These are phyloP conservation scores for Xyliphius kryptos DNA, from an alignment of 2,113 vertebrate genomes.

Conservation along the genomic window DNA sequence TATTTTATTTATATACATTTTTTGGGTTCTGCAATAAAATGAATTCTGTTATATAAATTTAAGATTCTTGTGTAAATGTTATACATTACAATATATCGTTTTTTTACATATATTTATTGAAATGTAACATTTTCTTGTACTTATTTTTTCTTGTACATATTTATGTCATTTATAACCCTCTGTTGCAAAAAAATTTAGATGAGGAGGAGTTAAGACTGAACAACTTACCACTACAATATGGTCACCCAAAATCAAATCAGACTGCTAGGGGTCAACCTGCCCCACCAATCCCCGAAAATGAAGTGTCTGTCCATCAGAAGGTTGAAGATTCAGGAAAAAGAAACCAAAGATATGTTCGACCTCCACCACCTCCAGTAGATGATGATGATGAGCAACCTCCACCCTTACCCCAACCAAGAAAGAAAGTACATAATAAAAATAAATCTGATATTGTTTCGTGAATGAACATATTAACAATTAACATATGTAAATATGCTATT, in stretches of 20 bases:
- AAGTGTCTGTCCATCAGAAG: not conserved
- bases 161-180: too few species aligned
- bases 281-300: slow-evolving; percentile 19
- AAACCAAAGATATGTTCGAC: not conserved
- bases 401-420: slow-evolving; percentile 61
- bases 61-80: too few species aligned
- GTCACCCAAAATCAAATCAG: slow-evolving; percentile 21
- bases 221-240: not conserved
- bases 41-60: too few species aligned
- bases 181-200: slow-evolving; percentile 12
- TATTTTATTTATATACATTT: too few species aligned
- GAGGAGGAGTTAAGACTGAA: slow-evolving; percentile 29
- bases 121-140: too few species aligned
- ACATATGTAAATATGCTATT: too few species aligned
- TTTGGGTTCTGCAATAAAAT: too few species aligned
- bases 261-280: slow-evolving; percentile 36
- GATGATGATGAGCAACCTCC: slow-evolving; percentile 44
- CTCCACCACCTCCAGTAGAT: slow-evolving; percentile 4
- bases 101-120: too few species aligned
- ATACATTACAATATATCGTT: too few species aligned
- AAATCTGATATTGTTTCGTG: not conserved
- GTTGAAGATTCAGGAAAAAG: not conserved
- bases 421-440: slow-evolving; percentile 21
- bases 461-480: too few species aligned
- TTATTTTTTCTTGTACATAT: too few species aligned